Evolutionary conservation across 2,888 invertebrate species (phyloP).

Genomic region (Drosophila tripunctata): DNA sequence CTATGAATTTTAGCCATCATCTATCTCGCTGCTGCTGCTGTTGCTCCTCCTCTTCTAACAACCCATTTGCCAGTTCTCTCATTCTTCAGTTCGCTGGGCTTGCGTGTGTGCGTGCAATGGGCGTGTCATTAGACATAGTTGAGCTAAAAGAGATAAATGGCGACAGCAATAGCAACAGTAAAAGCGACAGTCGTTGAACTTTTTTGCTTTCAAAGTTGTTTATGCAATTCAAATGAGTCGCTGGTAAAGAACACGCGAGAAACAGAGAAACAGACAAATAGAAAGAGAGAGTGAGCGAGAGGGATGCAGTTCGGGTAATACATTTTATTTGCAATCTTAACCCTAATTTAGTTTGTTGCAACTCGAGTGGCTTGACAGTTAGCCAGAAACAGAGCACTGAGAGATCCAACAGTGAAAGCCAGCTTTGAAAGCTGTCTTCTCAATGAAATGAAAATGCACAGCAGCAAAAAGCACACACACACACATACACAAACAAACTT

Average conservation of each 20-base stretch:
- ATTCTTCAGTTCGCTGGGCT: constrained; percentile 1
- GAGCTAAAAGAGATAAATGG: constrained; percentile 77
- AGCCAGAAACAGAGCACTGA: constrained; percentile 22
- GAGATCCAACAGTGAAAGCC: constrained; percentile 23
- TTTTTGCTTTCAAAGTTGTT: constrained; percentile 77
- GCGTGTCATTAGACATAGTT: constrained; percentile 74
- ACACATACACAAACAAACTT: constrained; percentile 24
- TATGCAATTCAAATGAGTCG: constrained; percentile 76
- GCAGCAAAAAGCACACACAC: constrained; percentile 62
- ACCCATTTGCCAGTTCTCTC: no score
- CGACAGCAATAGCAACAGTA: constrained; percentile 40
- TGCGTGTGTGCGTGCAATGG: constrained; percentile 48
- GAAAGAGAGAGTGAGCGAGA: background rate
- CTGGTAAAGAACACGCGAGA: background rate
- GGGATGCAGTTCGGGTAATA: constrained; percentile 50
- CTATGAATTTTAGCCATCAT: constrained; percentile 58
- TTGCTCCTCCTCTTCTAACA: background rate
- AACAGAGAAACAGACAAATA: background rate
- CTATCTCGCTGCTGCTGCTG: constrained; percentile 5
- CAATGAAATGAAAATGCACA: constrained; percentile 74
- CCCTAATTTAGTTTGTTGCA: constrained; percentile 74
- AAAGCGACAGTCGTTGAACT: constrained; percentile 69
- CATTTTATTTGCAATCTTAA: constrained; percentile 79
- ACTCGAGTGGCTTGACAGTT: constrained; percentile 61
- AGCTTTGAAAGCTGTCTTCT: constrained; percentile 63